Evolutionary conservation across 2,113 vertebrate genomes (phyloP), one percentile per base, ranked within the genome.

Genomic region (Candoia aspera): DNA sequence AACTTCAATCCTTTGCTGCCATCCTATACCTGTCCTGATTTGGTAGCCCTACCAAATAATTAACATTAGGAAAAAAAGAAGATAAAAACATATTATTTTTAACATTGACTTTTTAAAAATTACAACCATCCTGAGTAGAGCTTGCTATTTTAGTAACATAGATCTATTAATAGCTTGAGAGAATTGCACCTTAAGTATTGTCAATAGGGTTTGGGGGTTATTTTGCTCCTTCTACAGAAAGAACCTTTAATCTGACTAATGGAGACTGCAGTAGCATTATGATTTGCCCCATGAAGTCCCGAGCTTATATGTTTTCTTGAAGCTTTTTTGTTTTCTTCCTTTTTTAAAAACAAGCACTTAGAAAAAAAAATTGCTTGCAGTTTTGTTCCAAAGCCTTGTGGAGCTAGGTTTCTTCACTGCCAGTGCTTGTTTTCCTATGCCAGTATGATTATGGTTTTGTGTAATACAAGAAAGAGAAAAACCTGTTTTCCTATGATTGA

Each of bases 221-320:
- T 49, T 49, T 49, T 49, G 49, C 88, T 73, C 95, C 96, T 96
- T 90, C 90, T 95, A 93, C 64, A 95, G 94, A 94, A 92, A 91
- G n/a, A 89, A 87, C 86, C 92, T 95, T 95, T 95, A 88, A 95
- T 95, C 97, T 96, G 93, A 96, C 97, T 88, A 90, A 95, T 96
- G 95, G 92, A 96, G 95, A 88, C 84, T 92, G 90, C 96, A 96
- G 92, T 95, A 96, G 86, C 92, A 93, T 96, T 97, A 94, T 97
- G 79, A 95, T 96, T 97, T 97, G 92, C 96, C 94, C 97, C 59
- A 94, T 94, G 23, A 53, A 93, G 92, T 97, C 97, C 96, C 96
- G 91, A n/a, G 90, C 96, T 96, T 93, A 96, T 96, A 96, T 95
- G 92, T 93, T 97, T 97, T 96, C 96, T 95, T 95, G 93, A 96